Evolutionary conservation across 2,888 invertebrate genomes (phyloP).

Genomic region (Capitulum mitella): DNA sequence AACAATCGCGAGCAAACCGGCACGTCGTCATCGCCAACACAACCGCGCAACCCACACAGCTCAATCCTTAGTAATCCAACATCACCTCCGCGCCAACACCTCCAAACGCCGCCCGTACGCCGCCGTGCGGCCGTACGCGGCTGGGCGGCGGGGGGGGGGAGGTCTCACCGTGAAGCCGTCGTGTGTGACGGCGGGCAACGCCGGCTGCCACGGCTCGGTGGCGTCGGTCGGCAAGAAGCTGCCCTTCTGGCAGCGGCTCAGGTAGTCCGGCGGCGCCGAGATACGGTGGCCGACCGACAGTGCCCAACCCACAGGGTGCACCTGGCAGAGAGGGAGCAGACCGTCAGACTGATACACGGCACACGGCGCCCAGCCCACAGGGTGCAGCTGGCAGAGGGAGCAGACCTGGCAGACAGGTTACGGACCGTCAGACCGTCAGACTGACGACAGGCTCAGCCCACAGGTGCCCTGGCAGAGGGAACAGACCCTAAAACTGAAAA

Average conservation of each 20-base stretch:
- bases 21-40: too few species aligned
- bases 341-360: neutral
- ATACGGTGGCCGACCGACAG: slow-evolving; percentile 78
- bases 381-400: neutral
- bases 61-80: too few species aligned
- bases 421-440: neutral
- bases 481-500: too few species aligned
- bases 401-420: neutral
- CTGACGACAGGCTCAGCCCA: neutral
- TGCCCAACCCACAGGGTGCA: slow-evolving; percentile 97
- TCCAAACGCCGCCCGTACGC: too few species aligned
- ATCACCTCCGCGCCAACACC: too few species aligned
- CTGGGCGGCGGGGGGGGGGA: too few species aligned
- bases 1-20: too few species aligned
- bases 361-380: neutral
- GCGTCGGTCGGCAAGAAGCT: slow-evolving; percentile 68
- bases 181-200: slow-evolving; percentile 38
- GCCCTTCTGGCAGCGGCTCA: slow-evolving; percentile 57
- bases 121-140: too few species aligned
- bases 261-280: slow-evolving; percentile 71
- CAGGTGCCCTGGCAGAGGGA: too few species aligned
- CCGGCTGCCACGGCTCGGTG: slow-evolving; percentile 55
- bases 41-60: too few species aligned
- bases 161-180: slow-evolving; percentile 24
- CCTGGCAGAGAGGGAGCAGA: slow-evolving; percentile 40